Base-by-base conservation (phyloP, 2,113 vertebrate species). In the Pavo muticus region DNA sequence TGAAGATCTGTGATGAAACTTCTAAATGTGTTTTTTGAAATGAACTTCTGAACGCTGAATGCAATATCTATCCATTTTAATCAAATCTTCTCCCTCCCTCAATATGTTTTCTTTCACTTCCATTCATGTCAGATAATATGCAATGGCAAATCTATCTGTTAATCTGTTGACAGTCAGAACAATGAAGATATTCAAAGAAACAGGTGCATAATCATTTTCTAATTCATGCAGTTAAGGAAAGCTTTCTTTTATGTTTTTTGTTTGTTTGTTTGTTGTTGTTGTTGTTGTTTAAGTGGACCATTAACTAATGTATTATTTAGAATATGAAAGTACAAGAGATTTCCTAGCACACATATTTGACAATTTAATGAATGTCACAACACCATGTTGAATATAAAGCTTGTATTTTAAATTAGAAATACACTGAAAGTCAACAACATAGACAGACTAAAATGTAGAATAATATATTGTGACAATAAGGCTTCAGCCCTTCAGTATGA, bases 51-150 rank as follows among this genome's bases (percentile, higher is more conserved):
- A 93, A 87, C 54, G 94, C 64, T 91, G 19, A 91, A 93, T 75
- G 64, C 82, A 79, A 94, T 69, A 95, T 73, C 57, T 35, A 93
- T 91, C 60, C 67, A 89, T 96, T 96, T 94, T 95, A 91, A 94
- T 96, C 64, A 95, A 76, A 85, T 94, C 70, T 91, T 23, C 39
- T 87, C 44, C 9, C 8, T 91, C 24, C 45, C 42, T 78, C 83
- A 91, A 77, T 86, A 39, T 94, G 83, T 73, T 94, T 94, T 89
- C 80, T 71, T 74, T 67, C 70, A 91, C 44, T 84, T 91, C 14
- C 56, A 25, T 57, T 94, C 61, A 91, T 45, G 68, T 90, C 64
- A 95, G 67, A 81, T 70, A 8, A 74, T 78, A 87, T n/a, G 23
- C 42, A 91, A 30, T 54, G 9, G 32, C 19, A 52, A 50, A 88